phyloP scores from a whole-genome alignment of 2,888 invertebrate genomes.

The Eupsilia transversa region DNA sequence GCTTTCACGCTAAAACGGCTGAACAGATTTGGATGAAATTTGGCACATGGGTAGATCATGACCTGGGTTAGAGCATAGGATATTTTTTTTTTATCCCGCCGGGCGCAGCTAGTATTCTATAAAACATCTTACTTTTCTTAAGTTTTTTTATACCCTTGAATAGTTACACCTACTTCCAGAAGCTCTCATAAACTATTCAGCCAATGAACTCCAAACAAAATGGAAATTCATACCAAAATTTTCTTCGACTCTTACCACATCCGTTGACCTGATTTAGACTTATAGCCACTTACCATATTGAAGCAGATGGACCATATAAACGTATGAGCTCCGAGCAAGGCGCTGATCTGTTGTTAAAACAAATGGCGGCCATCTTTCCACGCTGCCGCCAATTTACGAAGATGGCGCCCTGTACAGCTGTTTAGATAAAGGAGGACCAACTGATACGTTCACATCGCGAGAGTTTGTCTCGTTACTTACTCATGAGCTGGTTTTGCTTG shows the following conservation, averaged over 20 bases:
- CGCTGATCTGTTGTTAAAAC: conserved; percentile 70
- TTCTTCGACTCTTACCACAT: conserved; percentile 18
- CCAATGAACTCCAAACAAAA: conserved; percentile 3
- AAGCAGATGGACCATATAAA: conserved; percentile 60
- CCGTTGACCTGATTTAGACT: conserved; percentile 57
- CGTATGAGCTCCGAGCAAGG: conserved; percentile 30
- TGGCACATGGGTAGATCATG: too few relatives aligned
- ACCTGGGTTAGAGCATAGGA: too few relatives aligned
- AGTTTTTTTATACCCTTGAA: background rate
- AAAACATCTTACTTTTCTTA: background rate
- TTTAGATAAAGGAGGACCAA: conserved; percentile 74
- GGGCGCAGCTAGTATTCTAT: too few relatives aligned
- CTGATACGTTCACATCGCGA: conserved; percentile 71
- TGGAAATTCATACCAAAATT: background rate
- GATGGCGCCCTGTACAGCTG: conserved; percentile 69
- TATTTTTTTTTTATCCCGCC: too few relatives aligned
- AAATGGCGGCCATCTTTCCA: conserved; percentile 74
- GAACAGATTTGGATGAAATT: too few relatives aligned
- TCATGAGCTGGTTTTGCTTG: conserved; percentile 42
- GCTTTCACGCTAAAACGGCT: too few relatives aligned
- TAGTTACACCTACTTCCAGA: background rate
- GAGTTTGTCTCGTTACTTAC: conserved; percentile 62
- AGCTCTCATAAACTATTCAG: background rate
- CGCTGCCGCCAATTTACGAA: conserved; percentile 67
- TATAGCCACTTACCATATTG: conserved; percentile 65